Evolutionary conservation across 2,113 vertebrate genomes (phyloP), one percentile per base, ranked within the genome.

Genomic region (Sitta europaea): DNA sequence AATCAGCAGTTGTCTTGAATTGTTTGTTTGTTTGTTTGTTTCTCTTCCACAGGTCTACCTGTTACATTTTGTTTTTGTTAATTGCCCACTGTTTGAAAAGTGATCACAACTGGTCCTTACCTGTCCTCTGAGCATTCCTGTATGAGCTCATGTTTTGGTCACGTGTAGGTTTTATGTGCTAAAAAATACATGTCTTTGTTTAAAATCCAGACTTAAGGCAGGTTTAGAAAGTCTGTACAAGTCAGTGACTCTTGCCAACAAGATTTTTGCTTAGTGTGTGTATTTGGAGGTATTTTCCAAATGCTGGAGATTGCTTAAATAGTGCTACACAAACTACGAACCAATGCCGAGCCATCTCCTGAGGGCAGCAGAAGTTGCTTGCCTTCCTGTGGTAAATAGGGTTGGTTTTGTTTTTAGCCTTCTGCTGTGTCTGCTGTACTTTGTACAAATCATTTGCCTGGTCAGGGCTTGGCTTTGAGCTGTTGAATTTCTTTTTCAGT

Each of bases 401-500:
- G 13, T 65, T 75, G 21, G 14, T 31, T 81, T 92, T 63, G 19
- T 2, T 71, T 82, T 58, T 62, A 55, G 36, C 19, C 45, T 92
- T 83, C 28, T 65, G 0, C 65, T n/a, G n/a, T n/a, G 59, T 48
- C 48, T 85, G 4, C 33, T 70, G 0, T 35, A 21, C 43, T 71
- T 66, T 35, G 16, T 54, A 71, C 23, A 55, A 43, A 15, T 48
- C 11, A 20, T 58, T 87, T 85, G 38, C 43, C 33, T 88, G 10
- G 20, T 38, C 17, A 67, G 9, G 31, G 20, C 70, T 83, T 67
- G 74, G 22, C 61, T 95, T 95, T 96, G 87, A 68, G 67, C 86
- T 82, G 55, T 68, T 95, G 50, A 78, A 80, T 97, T 88, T 97
- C 59, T 95, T 97, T 97, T 97, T 53, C 97, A 99, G 99, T 98